Percentiles rank a stretch among this genome's conserved stretches.
phyloP scores from a whole-genome alignment of 1,140 invertebrate species.

The Polypedilum vanderplanki region DNA sequence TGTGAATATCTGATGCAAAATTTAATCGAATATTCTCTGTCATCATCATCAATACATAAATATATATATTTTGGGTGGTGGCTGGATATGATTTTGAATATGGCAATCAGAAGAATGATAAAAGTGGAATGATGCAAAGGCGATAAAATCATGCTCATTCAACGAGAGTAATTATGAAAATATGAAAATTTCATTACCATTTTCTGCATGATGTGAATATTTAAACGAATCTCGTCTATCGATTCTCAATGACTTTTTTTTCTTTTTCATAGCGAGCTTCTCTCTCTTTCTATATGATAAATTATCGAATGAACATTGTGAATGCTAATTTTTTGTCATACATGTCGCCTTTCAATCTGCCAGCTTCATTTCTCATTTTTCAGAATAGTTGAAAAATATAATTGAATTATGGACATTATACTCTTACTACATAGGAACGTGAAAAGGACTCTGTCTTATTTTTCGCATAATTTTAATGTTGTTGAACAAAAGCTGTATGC shows the following conservation, averaged over 20 bases:
- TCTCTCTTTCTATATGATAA: conserved; percentile 6
- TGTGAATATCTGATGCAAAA: conserved; percentile 18
- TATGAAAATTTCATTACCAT: conserved; percentile 27
- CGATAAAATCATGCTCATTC: conserved; percentile 19
- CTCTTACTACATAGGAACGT: neutral
- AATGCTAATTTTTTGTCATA: conserved; percentile 5
- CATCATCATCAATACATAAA: neutral
- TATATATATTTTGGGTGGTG: neutral
- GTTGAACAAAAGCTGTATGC: no score
- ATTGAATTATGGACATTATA: conserved; percentile 19
- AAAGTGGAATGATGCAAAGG: conserved; percentile 1
- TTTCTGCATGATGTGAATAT: conserved; percentile 25
- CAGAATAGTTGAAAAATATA: conserved; percentile 1
- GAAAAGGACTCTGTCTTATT: no score
- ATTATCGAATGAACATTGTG: conserved; percentile 3
- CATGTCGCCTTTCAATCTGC: conserved; percentile 13
- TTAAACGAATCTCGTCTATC: neutral
- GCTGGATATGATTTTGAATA: neutral
- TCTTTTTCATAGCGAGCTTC: neutral
- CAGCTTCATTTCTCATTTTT: neutral
- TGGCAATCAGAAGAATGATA: neutral
- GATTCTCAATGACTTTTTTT: neutral
- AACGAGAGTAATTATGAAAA: conserved; percentile 28
- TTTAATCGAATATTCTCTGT: conserved; percentile 13
- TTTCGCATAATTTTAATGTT: no score